Conservation (phyloP, 2,888 invertebrate genomes). For the Axea sp. region DNA sequence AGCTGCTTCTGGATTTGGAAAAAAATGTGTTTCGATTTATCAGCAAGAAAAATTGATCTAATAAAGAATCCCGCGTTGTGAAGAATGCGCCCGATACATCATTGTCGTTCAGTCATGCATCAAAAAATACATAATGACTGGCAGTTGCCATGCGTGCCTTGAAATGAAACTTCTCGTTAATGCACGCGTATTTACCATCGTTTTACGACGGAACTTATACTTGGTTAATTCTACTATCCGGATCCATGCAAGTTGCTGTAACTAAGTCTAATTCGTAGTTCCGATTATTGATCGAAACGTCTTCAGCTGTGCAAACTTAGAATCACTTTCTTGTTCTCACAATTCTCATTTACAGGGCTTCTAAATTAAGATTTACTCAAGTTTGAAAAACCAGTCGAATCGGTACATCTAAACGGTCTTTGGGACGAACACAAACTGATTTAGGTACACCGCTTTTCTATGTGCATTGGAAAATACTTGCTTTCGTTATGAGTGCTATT, state of each 20-base stretch:
- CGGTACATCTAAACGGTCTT: too few species aligned
- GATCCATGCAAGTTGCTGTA: constrained; percentile 43
- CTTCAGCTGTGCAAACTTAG: constrained; percentile 36
- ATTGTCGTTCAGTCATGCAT: constrained; percentile 39
- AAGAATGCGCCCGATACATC: constrained; percentile 29
- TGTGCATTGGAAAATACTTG: too few species aligned
- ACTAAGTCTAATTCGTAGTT: constrained; percentile 49
- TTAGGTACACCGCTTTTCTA: too few species aligned
- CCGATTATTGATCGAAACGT: constrained; percentile 55
- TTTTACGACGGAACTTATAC: constrained; percentile 35
- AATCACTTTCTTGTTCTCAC: constrained; percentile 22
- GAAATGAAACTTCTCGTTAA: constrained; percentile 21
- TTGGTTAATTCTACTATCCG: constrained; percentile 45
- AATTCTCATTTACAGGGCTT: constrained; percentile 4
- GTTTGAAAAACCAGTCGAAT: too few species aligned
- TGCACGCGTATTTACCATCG: constrained; percentile 26
- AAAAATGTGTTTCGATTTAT: constrained; percentile 31
- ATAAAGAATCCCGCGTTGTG: constrained; percentile 31
- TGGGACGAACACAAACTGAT: too few species aligned
- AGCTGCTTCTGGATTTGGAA: too few species aligned
- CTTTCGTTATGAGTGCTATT: too few species aligned
- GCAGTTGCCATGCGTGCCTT: constrained; percentile 17
- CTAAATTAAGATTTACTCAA: neutral
- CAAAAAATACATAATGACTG: constrained; percentile 16
- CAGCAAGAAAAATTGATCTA: constrained; percentile 36